Conservation (phyloP, 2,113 vertebrate genomes). For the Aptenodytes patagonicus region DNA sequence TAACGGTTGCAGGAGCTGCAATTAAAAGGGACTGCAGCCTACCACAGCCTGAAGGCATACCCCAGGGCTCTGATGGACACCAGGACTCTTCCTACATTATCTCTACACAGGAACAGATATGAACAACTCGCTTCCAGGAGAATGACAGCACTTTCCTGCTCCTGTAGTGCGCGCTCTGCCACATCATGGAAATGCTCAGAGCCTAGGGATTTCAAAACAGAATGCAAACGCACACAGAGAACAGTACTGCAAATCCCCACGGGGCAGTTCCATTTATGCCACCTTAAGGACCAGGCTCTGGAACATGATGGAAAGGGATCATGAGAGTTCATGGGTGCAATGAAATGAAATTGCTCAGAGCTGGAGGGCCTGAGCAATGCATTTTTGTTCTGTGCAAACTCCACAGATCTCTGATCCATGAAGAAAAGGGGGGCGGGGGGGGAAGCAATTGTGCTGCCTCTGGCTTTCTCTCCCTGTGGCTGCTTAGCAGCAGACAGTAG, state of each 20-base stretch:
- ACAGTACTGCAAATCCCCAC: background rate
- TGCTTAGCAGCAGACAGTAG: background rate
- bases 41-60: background rate
- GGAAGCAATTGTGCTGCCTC: background rate
- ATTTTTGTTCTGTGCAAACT: conserved; percentile 13
- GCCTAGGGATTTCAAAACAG: background rate
- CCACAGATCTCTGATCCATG: conserved; percentile 47
- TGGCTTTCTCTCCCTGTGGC: background rate
- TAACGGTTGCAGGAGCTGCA: background rate
- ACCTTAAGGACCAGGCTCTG: conserved; percentile 1
- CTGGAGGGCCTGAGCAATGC: background rate
- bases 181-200: background rate
- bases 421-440: background rate
- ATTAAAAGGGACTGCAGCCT: background rate
- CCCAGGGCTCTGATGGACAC: background rate
- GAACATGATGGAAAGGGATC: background rate
- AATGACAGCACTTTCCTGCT: background rate
- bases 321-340: conserved; percentile 42
- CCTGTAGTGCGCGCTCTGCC: background rate
- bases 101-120: background rate
- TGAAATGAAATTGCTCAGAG: background rate
- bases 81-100: background rate
- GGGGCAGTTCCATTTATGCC: background rate
- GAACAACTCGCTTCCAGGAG: background rate
- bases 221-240: background rate